Conservation (phyloP, 1,140 invertebrate genomes). For the Drosophila watanabei region DNA sequence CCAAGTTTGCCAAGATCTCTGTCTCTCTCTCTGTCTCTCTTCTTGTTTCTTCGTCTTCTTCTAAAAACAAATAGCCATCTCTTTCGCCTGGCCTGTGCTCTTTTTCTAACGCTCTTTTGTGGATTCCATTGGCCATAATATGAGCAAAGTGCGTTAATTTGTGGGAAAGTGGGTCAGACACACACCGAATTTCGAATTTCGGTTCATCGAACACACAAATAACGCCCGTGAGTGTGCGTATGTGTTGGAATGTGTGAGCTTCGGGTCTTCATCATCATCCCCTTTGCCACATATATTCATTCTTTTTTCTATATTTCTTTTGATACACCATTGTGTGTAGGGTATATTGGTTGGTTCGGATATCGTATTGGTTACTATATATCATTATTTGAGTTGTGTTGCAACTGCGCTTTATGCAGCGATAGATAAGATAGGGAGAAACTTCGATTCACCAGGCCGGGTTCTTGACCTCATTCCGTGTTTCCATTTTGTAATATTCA, state of each 20-base stretch:
- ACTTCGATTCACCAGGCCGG: background rate
- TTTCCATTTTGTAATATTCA: conserved; percentile 39
- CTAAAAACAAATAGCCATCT: background rate
- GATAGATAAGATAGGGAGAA: conserved; percentile 39
- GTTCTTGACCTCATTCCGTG: conserved; percentile 42
- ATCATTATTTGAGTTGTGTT: conserved; percentile 39
- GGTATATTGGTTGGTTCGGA: conserved; percentile 19
- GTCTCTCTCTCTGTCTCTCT: background rate
- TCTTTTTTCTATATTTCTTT: conserved; percentile 11
- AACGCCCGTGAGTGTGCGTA: conserved; percentile 53
- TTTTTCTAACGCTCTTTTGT: conserved; percentile 51
- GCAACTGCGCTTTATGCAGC: conserved; percentile 38
- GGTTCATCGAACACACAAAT: conserved; percentile 83
- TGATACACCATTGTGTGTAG: conserved; percentile 43
- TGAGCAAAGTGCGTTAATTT: conserved; percentile 73
- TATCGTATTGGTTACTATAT: background rate
- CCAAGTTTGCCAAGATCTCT: conserved; percentile 11
- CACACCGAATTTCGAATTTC: conserved; percentile 60
- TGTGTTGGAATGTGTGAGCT: conserved; percentile 9
- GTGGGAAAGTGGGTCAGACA: conserved; percentile 74
- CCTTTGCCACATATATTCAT: background rate
- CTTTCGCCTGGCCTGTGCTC: conserved; percentile 10
- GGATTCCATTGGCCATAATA: conserved; percentile 75
- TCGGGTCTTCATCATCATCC: background rate
- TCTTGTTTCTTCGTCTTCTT: background rate